Conservation (phyloP, 1,140 invertebrate species). For the Plutomurus gul region DNA sequence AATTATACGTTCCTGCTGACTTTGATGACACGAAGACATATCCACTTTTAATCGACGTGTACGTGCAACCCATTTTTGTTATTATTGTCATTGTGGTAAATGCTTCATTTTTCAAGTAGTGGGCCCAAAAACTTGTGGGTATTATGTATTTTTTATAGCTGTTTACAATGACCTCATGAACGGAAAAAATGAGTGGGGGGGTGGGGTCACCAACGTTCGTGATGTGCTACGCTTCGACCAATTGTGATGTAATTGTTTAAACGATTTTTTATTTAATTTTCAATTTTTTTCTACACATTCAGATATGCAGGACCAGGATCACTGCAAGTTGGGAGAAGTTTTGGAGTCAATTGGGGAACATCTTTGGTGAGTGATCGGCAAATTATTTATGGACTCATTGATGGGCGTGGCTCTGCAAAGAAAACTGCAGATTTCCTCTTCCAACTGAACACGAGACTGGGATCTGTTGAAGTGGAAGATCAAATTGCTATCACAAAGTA, state of each 20-base stretch:
- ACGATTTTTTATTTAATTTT: background rate
- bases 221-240: no score
- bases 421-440: constrained; percentile 82
- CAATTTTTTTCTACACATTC: no score
- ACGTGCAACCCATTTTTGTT: constrained; percentile 60
- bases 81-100: no score
- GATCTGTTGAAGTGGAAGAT: constrained; percentile 72
- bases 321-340: constrained; percentile 76
- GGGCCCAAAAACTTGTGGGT: no score
- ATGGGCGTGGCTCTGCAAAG: constrained; percentile 84
- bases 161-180: no score
- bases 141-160: no score
- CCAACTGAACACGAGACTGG: constrained; percentile 78
- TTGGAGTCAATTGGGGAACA: constrained; percentile 75
- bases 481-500: constrained; percentile 60
- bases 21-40: constrained; percentile 74
- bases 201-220: no score
- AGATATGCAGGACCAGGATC: constrained; percentile 87
- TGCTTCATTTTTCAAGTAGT: no score
- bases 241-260: no score
- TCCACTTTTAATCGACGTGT: constrained; percentile 87
- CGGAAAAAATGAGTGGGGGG: no score
- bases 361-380: constrained; percentile 82
- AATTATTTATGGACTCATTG: constrained; percentile 84
- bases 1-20: constrained; percentile 72